Evolutionary conservation across 2,888 invertebrate genomes (phyloP), one percentile per base, ranked within the genome.

Genomic region (Aspidiotus destructor): DNA sequence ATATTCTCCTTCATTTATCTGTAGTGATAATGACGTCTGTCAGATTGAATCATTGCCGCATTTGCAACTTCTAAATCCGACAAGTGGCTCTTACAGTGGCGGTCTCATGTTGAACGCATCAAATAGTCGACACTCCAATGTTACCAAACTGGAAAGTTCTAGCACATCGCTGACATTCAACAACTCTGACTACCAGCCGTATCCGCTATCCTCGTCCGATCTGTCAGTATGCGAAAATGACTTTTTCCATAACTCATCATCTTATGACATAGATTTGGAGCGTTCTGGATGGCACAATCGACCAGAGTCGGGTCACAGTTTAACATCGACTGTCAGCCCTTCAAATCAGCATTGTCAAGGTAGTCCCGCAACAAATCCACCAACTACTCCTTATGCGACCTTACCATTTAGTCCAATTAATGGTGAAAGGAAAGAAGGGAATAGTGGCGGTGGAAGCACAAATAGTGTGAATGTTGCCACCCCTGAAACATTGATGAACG

Each of bases 321-420:
- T 82, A 60, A 73, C 73, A 13, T 72, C 73, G n/a, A 74, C 74
- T 70, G 77, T 76, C 73, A 79, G 75, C 78, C 80, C 74, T 76
- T 81, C 78, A 70, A 73, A 78, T 64, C 77, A 78, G 13, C 77
- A 77, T 64, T 77, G 77, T 70, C 76, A 76, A 70, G 80, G 80
- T 41, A 82, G 82, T 74, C 83, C 82, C 17, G 79, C 81, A 77
- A 73, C 74, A 75, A 70, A 77, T 75, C 76, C 75, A 74, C 79
- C 74, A 75, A 75, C 76, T 41, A 76, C 76, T 58, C 77, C 77
- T 58, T 81, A 80, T 75, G 76, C 77, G 79, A 2, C 68, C 73
- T 85, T 84, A 77, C 80, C 83, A 70, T 85, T 85, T 77, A 83
- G 84, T 75, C 85, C 86, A 67, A 79, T 86, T 42, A 80, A 82